Percentiles rank a stretch among this genome's conserved stretches.
Conservation (phyloP, 1,140 invertebrate genomes). For the Leptinotarsa defecta region DNA sequence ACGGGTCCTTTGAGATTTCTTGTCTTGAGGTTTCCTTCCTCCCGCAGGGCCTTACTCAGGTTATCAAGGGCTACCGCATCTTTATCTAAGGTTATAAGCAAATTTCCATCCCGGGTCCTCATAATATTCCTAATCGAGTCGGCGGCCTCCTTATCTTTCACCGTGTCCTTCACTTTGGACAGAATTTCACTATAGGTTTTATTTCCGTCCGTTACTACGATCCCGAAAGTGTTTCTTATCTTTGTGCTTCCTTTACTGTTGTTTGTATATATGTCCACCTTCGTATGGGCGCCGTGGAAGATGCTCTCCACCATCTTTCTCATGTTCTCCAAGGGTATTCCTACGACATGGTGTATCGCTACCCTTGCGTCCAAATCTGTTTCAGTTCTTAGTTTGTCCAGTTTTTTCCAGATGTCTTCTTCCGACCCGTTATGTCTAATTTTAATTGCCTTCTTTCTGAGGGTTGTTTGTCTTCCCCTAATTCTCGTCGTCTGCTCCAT, state of each 20-base stretch:
- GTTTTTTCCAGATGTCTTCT: constrained; percentile 23
- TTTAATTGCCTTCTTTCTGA: constrained; percentile 16
- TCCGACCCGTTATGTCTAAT: constrained; percentile 9
- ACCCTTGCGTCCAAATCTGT: neutral
- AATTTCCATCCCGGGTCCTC: too few species aligned
- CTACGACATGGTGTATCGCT: neutral
- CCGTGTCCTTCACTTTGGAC: too few species aligned
- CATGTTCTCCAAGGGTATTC: neutral
- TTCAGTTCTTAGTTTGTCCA: constrained; percentile 6
- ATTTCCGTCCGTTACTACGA: too few species aligned
- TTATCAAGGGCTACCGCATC: neutral
- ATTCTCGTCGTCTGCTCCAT: too few species aligned
- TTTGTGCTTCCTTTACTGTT: neutral
- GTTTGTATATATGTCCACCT: too few species aligned
- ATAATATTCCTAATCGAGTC: too few species aligned
- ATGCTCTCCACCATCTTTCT: too few species aligned
- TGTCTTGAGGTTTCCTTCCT: neutral
- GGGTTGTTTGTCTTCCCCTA: too few species aligned
- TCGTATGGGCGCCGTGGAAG: too few species aligned
- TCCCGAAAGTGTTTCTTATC: neutral
- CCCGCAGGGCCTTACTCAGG: neutral
- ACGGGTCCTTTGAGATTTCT: neutral
- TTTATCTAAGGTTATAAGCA: neutral
- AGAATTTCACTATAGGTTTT: too few species aligned
- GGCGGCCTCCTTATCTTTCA: too few species aligned